A percentile compares a stretch with the other conserved stretches of the same genome.
Evolutionary conservation across 2,797 vertebrate genomes (phyloP).

Genomic region (Brachymystax lenok): DNA sequence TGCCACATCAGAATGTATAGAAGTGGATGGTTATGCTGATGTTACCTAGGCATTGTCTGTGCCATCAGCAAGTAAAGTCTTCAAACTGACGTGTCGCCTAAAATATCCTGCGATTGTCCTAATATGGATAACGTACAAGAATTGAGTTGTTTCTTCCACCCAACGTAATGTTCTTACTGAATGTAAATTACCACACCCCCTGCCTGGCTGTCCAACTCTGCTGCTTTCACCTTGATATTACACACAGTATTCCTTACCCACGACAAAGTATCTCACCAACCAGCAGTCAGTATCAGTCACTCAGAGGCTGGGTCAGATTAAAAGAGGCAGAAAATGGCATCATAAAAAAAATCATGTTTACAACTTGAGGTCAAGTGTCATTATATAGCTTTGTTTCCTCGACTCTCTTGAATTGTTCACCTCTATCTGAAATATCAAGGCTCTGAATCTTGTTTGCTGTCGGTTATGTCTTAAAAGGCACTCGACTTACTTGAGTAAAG

Average conservation of each 20-base stretch:
- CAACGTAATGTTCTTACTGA: slow-evolving; percentile 31
- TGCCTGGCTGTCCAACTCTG: slow-evolving; percentile 12
- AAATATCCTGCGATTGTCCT: too few relatives aligned
- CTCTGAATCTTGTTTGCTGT: slow-evolving; percentile 53
- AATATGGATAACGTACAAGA: too few relatives aligned
- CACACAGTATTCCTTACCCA: not conserved
- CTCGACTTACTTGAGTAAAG: slow-evolving; percentile 44
- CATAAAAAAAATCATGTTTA: slow-evolving; percentile 27
- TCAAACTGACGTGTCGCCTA: too few relatives aligned
- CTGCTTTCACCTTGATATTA: slow-evolving; percentile 31
- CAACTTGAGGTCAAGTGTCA: slow-evolving; percentile 36
- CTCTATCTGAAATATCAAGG: slow-evolving; percentile 52
- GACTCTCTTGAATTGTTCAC: not conserved
- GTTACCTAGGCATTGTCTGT: not conserved
- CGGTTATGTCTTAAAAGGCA: slow-evolving; percentile 38
- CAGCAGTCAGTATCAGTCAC: not conserved
- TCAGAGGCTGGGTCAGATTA: slow-evolving; percentile 25
- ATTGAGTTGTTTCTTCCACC: slow-evolving; percentile 20
- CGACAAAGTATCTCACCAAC: slow-evolving; percentile 13
- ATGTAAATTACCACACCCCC: slow-evolving; percentile 17
- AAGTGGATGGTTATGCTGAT: not conserved
- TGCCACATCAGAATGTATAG: too few relatives aligned
- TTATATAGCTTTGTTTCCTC: slow-evolving; percentile 2
- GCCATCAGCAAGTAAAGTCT: not conserved
- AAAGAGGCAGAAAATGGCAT: slow-evolving; percentile 32